Percentiles rank a stretch among this genome's conserved stretches.
These are phyloP conservation scores for Orthonyx spaldingii DNA, from an alignment of 2,113 vertebrate genomes.

Conservation along the genomic window DNA sequence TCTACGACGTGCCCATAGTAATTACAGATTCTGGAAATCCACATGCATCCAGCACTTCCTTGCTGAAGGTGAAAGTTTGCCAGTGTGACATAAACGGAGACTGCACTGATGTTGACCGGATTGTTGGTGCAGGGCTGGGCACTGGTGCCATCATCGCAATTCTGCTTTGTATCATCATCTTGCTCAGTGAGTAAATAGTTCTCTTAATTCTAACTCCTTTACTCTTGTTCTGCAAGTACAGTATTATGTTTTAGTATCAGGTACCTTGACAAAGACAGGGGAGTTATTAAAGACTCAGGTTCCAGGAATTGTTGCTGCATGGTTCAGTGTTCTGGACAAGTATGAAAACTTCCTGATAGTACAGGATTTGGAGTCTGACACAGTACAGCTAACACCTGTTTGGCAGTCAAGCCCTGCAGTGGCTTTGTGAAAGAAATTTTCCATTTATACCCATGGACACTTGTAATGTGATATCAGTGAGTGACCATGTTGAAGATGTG, in stretches of 20 bases:
- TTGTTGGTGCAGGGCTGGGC: constrained; percentile 89
- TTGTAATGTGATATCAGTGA: rapidly evolving
- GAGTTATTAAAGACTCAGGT: background rate
- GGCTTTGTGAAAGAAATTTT: background rate
- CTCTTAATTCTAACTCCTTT: background rate
- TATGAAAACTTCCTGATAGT: background rate
- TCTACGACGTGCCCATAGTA: constrained; percentile 91
- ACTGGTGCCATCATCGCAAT: constrained; percentile 96
- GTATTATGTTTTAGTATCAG: rapidly evolving
- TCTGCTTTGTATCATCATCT: constrained; percentile 95
- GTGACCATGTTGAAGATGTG: background rate
- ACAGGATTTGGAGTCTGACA: background rate
- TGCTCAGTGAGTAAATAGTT: constrained; percentile 87
- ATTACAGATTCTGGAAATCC: constrained; percentile 97
- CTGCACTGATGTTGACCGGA: constrained; percentile 90
- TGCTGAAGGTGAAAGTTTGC: constrained; percentile 93
- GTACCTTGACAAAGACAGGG: background rate
- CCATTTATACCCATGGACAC: background rate
- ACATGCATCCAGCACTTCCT: constrained; percentile 89
- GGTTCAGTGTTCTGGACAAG: background rate
- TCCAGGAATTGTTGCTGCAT: background rate
- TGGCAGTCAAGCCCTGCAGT: background rate
- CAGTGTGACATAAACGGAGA: constrained; percentile 92
- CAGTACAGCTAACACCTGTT: background rate
- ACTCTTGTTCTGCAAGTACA: background rate